Percentiles rank a stretch among this genome's conserved stretches.
These are phyloP conservation scores for Ammodytes dubius DNA, from an alignment of 2,113 vertebrate species.

Conservation along the genomic window DNA sequence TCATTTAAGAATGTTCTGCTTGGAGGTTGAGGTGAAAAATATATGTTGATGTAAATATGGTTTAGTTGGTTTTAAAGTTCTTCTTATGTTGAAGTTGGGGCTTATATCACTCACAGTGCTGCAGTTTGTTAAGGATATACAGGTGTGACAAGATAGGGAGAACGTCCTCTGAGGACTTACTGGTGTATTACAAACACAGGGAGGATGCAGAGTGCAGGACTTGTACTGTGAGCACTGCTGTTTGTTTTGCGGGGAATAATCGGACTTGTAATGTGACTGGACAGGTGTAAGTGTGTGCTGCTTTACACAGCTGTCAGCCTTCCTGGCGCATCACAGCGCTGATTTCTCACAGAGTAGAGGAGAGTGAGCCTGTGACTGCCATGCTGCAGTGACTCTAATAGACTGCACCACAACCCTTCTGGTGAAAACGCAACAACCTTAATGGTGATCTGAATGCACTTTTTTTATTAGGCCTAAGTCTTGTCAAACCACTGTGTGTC, in stretches of 20 bases:
- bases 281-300: slow-evolving; percentile 72
- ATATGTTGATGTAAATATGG: too few relatives aligned
- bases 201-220: slow-evolving; percentile 31
- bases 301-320: slow-evolving; percentile 77
- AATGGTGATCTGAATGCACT: slow-evolving; percentile 13
- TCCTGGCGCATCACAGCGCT: slow-evolving; percentile 56
- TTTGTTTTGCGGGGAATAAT: slow-evolving; percentile 65
- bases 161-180: slow-evolving; percentile 4
- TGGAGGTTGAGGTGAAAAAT: neutral
- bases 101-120: neutral
- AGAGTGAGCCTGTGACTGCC: slow-evolving; percentile 45
- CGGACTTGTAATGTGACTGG: slow-evolving; percentile 63
- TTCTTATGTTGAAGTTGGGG: neutral
- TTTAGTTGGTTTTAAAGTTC: neutral
- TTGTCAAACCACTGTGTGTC: neutral
- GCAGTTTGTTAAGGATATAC: slow-evolving; percentile 42
- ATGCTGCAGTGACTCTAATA: slow-evolving; percentile 39
- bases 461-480: slow-evolving; percentile 7
- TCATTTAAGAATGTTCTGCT: neutral
- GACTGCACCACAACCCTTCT: slow-evolving; percentile 24
- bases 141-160: slow-evolving; percentile 19
- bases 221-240: slow-evolving; percentile 44
- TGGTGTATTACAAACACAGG: slow-evolving; percentile 10
- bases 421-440: slow-evolving; percentile 18
- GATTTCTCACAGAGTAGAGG: slow-evolving; percentile 58